Evolutionary conservation across 2,888 invertebrate genomes (phyloP), one percentile per base, ranked within the genome.

Genomic region (Ophion ventricosus): DNA sequence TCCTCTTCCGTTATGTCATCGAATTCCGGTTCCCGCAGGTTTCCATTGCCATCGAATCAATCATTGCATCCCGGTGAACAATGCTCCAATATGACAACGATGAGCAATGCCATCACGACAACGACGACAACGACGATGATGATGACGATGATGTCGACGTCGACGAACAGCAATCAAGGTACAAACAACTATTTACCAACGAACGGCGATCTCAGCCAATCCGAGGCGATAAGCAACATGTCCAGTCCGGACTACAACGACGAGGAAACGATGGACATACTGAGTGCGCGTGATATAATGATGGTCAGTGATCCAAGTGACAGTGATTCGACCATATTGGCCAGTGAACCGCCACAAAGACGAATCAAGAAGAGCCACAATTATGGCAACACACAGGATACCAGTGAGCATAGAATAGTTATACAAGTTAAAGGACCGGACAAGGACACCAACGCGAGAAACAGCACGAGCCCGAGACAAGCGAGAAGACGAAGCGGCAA

Each of bases 231-330:
- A 90, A 97, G 97, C 88, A 97, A 97, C 94, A 97, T 98, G 94
- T 97, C 97, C 88, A 97, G 97, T 94, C 97, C 97, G 59, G 97
- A 97, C 94, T 97, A 97, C 94, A 97, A 97, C 93, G 97, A 97
- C 93, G 97, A 97, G 92, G 97, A 97, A 94, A 96, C 96, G 87
- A 96, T 97, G 94, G 96, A 96, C 93, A 96, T 96, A 91, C 95
- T 97, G 86, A 96, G 96, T 89, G 96, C 96, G 77, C 95, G 97
- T 88, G 97, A 97, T 93, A 95, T 97, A 92, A 96, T 97, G 89
- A 97, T 97, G 97, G 97, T 97, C 89, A 97, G 97, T 92, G 97
- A 98, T 94, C 97, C 97, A 72, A 97, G 97, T 93, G 97, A 98
- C 94, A 97, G 97, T 89, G 97, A 98, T 93, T 97, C 97, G 86